Percentiles rank a stretch among this genome's conserved stretches.
phyloP scores from a whole-genome alignment of 2,888 invertebrate species.

The Orthosia cruda region DNA sequence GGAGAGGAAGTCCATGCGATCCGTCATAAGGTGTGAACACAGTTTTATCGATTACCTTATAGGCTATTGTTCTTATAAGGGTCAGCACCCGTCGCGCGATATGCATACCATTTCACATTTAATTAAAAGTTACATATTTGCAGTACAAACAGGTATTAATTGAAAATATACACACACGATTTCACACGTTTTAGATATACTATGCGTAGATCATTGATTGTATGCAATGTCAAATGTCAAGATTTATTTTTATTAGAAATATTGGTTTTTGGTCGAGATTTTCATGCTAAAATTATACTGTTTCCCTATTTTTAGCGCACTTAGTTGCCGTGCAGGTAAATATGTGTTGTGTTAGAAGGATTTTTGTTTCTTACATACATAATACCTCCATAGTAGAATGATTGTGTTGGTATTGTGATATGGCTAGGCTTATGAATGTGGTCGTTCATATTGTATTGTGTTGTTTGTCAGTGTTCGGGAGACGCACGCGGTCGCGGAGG shows the following conservation, averaged over 20 bases:
- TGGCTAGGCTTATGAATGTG: constrained; percentile 12
- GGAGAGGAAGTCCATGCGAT: constrained; percentile 92
- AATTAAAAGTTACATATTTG: constrained; percentile 73
- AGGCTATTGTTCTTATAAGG: constrained; percentile 66
- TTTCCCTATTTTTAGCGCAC: constrained; percentile 91
- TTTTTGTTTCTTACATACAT: constrained; percentile 38
- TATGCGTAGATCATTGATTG: constrained; percentile 64
- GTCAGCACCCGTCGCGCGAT: constrained; percentile 65
- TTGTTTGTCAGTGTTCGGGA: constrained; percentile 95
- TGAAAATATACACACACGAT: constrained; percentile 58
- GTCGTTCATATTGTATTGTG: constrained; percentile 38
- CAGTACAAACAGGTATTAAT: constrained; percentile 70
- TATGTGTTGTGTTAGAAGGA: constrained; percentile 79
- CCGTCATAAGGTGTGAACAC: constrained; percentile 93
- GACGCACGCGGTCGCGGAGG: constrained; percentile 99
- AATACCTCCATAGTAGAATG: constrained; percentile 20
- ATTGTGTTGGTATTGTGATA: constrained; percentile 33
- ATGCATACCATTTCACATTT: constrained; percentile 66
- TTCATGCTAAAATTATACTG: constrained; percentile 76
- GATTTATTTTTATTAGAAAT: constrained; percentile 39
- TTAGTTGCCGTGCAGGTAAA: constrained; percentile 90
- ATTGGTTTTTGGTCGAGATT: constrained; percentile 50
- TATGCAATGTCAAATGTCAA: constrained; percentile 57
- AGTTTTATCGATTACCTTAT: constrained; percentile 76
- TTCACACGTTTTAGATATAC: constrained; percentile 61